phyloP scores from a whole-genome alignment of 2,797 vertebrate genomes.

The Meda fulgida region DNA sequence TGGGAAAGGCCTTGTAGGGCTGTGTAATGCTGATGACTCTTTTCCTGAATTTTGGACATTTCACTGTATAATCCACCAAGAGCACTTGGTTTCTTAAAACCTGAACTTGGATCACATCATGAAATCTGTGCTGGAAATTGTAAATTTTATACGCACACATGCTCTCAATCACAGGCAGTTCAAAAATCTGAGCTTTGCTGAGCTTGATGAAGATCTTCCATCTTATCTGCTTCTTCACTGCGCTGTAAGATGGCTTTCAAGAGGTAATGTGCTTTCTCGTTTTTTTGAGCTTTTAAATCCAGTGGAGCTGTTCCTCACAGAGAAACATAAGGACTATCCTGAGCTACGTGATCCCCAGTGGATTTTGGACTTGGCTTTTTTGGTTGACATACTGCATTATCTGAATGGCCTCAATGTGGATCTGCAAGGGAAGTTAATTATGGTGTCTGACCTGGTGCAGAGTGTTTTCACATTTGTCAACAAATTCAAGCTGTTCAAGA shows the following conservation, averaged over 20 bases:
- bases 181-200: conserved; percentile 33
- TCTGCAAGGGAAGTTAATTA: too few species aligned
- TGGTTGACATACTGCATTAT: too few species aligned
- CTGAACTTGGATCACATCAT: conserved; percentile 4
- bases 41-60: conserved; percentile 40
- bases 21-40: too few species aligned
- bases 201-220: conserved; percentile 39
- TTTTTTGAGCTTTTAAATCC: conserved; percentile 36
- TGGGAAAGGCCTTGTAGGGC: too few species aligned
- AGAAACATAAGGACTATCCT: too few species aligned
- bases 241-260: conserved; percentile 41
- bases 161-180: conserved; percentile 52
- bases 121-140: conserved; percentile 27
- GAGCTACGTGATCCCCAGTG: too few species aligned
- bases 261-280: conserved; percentile 12
- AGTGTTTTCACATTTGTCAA: too few species aligned
- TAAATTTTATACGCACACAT: conserved; percentile 33
- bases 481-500: too few species aligned
- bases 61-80: conserved; percentile 49
- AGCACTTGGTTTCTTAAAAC: conserved; percentile 38
- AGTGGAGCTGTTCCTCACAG: too few species aligned
- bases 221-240: conserved; percentile 40
- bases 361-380: too few species aligned
- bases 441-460: too few species aligned
- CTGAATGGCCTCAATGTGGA: too few species aligned